These are phyloP conservation scores for Malaclemys terrapin DNA, from an alignment of 2,113 vertebrate species.

Conservation along the genomic window DNA sequence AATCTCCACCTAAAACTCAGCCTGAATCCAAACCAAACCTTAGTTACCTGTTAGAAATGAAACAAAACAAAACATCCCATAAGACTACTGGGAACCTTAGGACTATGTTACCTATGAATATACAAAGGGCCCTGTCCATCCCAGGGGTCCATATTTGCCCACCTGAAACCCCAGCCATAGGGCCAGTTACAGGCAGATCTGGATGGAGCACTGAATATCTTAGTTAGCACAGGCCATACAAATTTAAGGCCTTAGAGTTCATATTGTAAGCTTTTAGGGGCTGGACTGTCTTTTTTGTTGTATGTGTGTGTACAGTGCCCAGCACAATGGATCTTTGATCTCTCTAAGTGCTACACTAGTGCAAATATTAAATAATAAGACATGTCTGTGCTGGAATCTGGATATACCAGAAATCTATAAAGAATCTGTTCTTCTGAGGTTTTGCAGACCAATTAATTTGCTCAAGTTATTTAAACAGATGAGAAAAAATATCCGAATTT, in stretches of 20 bases:
- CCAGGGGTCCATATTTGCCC: neutral
- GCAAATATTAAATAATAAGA: neutral
- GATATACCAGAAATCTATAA: neutral
- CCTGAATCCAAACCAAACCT: neutral
- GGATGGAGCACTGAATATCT: neutral
- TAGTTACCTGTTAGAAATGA: neutral
- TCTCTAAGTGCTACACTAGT: neutral
- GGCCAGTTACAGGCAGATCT: neutral
- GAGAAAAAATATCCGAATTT: neutral
- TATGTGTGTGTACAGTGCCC: neutral
- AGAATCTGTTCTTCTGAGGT: neutral
- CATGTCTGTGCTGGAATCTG: neutral
- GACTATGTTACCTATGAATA: neutral
- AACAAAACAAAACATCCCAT: neutral
- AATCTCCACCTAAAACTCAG: neutral
- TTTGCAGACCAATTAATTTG: neutral
- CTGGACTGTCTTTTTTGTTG: neutral
- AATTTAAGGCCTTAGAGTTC: neutral
- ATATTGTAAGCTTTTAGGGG: neutral
- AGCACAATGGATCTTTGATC: neutral
- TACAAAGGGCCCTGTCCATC: neutral
- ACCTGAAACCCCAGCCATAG: neutral
- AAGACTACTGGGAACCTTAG: neutral
- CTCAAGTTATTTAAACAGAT: neutral
- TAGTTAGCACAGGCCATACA: neutral